Base-by-base conservation (phyloP, 2,797 vertebrate species). In the Melanotaenia maccullochi region DNA sequence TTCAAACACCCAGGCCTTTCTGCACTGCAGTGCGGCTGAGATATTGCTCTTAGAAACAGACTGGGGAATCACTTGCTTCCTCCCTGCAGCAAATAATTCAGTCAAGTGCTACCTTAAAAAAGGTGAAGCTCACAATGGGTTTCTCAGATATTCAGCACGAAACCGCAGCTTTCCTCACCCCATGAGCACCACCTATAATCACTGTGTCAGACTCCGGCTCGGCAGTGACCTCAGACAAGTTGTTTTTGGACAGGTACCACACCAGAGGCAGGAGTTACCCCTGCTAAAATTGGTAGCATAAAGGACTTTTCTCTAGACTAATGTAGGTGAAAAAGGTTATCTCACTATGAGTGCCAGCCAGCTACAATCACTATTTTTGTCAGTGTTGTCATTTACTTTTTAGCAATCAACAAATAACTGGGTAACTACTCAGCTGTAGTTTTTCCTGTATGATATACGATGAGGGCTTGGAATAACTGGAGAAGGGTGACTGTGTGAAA, bases 101-200 rank as follows among this genome's bases (percentile, higher is more conserved):
- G 82, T 84, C 75, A 74, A 78, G 81, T n/a, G 49, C 85, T 88
- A 83, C 84, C 84, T 85, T 81, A 77, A 79, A 81, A 89, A 68
- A 86, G 85, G 79, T 85, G 84, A 90, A 86, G 76, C 83, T 89
- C 89, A 91, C 92, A 92, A 93, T 93, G 88, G 88, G 88, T 90
- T 90, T 90, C 87, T 92, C 91, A 93, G 91, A 91, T 85, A 85
- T 90, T 88, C 80, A 65, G 65, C 83, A 77, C 22, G 1, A 76
- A 92, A 93, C 91, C 93, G n/a, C 91, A 93, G 89, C 88, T 91
- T 93, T 93, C 92, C 85, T 92, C 92, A 85, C 89, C 86, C 86
- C 72, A 18, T 71, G 79, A 89, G 87, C 79, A 88, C 86, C 90
- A 87, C 85, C 91, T 92, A 89, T 93, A 93, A 93, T 91, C 93